A percentile compares a stretch with the other conserved stretches of the same genome.
Evolutionary conservation across 2,797 vertebrate species (phyloP).

Genomic region (Epinephelus awoara): DNA sequence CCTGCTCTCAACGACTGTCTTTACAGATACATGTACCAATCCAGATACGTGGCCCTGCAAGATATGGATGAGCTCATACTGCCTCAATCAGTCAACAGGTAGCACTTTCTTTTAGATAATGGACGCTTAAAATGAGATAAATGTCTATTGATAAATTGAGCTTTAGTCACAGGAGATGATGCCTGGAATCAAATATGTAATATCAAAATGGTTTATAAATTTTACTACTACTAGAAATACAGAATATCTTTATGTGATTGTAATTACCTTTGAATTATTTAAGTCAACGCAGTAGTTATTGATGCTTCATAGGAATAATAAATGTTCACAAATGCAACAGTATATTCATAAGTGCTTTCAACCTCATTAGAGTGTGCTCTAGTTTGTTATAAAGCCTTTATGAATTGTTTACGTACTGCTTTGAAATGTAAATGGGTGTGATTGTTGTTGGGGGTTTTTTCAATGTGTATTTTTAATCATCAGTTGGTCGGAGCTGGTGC

Average conservation of each 20-base stretch:
- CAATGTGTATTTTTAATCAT: background rate
- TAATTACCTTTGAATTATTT: background rate
- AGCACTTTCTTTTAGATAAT: background rate
- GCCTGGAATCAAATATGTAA: too few relatives aligned
- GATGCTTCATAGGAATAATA: background rate
- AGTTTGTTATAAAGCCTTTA: background rate
- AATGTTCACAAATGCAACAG: too few relatives aligned
- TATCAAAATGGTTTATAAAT: background rate
- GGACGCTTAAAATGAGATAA: too few relatives aligned
- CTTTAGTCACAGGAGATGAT: too few relatives aligned
- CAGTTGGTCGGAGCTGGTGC: slow-evolving; percentile 74
- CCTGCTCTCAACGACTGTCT: slow-evolving; percentile 79
- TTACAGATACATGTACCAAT: slow-evolving; percentile 81
- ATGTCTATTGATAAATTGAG: too few relatives aligned
- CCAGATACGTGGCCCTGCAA: slow-evolving; percentile 74
- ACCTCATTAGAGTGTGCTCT: background rate
- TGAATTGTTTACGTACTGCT: background rate
- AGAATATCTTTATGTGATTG: background rate
- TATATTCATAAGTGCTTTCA: background rate
- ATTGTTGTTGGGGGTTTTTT: too few relatives aligned
- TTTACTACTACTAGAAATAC: background rate
- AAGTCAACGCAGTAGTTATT: background rate
- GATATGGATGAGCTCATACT: slow-evolving; percentile 82
- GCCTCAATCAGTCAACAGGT: slow-evolving; percentile 60
- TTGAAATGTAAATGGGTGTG: too few relatives aligned